Evolutionary conservation across 1,140 invertebrate genomes (phyloP).

Genomic region (Caligus rogercresseyi): DNA sequence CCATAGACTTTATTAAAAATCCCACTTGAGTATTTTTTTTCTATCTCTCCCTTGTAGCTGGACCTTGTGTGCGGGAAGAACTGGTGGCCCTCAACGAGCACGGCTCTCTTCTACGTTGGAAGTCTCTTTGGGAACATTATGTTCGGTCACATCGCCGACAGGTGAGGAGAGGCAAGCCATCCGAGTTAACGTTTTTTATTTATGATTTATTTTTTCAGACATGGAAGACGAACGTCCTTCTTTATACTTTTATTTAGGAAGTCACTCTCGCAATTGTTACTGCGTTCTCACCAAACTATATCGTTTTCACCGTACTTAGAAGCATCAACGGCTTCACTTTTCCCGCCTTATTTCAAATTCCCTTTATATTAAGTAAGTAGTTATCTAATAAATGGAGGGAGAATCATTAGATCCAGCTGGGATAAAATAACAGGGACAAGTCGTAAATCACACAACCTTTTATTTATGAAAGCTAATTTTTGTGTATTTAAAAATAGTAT

Average conservation of each 20-base stretch:
- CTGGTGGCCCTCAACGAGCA: conserved; percentile 62
- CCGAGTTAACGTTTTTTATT: conserved; percentile 55
- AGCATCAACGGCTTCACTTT: conserved; percentile 65
- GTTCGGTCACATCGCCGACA: conserved; percentile 63
- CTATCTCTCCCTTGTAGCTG: too few species aligned
- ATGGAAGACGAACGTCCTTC: conserved; percentile 58
- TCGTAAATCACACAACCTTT: too few species aligned
- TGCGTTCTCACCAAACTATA: conserved; percentile 51
- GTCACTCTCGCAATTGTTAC: conserved; percentile 56
- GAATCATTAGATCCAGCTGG: conserved; percentile 16
- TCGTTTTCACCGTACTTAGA: conserved; percentile 56
- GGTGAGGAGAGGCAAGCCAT: conserved; percentile 54
- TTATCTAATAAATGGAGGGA: too few species aligned
- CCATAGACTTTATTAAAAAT: too few species aligned
- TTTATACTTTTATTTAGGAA: conserved; percentile 55
- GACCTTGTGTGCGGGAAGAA: conserved; percentile 61
- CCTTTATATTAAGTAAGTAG: conserved; percentile 75
- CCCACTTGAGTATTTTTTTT: too few species aligned
- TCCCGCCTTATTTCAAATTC: conserved; percentile 82
- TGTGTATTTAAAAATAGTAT: too few species aligned
- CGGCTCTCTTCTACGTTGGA: conserved; percentile 59
- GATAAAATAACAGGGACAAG: conserved; percentile 6
- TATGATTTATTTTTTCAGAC: conserved; percentile 32
- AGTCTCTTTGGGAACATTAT: conserved; percentile 67
- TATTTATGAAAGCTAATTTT: too few species aligned